A percentile compares a stretch with the other conserved stretches of the same genome.
Evolutionary conservation across 1,140 invertebrate species (phyloP).

Genomic region (Archegozetes longisetosus): DNA sequence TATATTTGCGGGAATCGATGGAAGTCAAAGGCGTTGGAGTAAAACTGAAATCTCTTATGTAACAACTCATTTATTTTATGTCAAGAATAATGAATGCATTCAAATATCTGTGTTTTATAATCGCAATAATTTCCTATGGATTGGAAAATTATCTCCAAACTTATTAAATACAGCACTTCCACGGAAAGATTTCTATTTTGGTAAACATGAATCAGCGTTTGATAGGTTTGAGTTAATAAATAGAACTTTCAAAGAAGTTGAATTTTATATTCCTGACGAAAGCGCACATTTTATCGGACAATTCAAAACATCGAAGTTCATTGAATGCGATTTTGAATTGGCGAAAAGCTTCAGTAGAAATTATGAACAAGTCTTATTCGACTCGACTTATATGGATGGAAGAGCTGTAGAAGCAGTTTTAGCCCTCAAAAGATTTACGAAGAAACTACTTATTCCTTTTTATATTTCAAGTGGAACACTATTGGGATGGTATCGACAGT

Average conservation of each 20-base stretch:
- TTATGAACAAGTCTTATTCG: neutral
- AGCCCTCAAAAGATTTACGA: neutral
- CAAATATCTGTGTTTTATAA: neutral
- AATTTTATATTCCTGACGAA: neutral
- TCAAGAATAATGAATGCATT: neutral
- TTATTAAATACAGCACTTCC: neutral
- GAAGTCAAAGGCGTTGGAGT: neutral
- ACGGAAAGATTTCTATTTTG: neutral
- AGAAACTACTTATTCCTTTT: neutral
- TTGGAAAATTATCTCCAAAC: neutral
- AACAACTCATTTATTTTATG: neutral
- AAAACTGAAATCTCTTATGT: neutral
- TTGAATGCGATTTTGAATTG: neutral
- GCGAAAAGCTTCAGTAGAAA: neutral
- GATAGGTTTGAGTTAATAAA: no score
- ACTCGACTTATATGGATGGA: neutral
- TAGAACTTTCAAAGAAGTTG: neutral
- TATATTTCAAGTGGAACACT: neutral
- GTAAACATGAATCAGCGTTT: neutral
- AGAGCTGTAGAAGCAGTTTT: neutral
- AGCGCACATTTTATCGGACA: neutral
- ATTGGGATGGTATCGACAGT: slow-evolving; percentile 35
- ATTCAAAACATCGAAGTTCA: neutral
- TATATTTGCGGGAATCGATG: neutral
- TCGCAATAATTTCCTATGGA: neutral